Evolutionary conservation across 2,888 invertebrate genomes (phyloP).

Genomic region (Phymatocera aterrima): DNA sequence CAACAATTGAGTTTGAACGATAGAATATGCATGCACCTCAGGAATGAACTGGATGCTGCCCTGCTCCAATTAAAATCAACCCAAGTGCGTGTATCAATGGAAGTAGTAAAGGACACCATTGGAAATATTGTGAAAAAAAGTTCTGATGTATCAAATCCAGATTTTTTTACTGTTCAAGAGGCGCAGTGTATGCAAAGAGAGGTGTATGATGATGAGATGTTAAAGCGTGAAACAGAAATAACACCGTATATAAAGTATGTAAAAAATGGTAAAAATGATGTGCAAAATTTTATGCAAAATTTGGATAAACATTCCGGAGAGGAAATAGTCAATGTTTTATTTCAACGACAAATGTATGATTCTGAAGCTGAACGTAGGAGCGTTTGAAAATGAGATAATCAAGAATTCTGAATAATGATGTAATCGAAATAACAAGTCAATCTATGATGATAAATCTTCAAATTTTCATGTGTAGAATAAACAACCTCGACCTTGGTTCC

Average conservation of each 20-base stretch:
- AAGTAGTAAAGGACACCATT: slow-evolving; percentile 43
- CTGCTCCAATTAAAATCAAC: slow-evolving; percentile 42
- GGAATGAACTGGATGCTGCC: slow-evolving; percentile 41
- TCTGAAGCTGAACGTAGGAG: slow-evolving; percentile 14
- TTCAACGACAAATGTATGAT: slow-evolving; percentile 27
- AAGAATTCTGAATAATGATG: not conserved
- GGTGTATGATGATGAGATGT: slow-evolving; percentile 4
- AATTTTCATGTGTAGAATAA: not conserved
- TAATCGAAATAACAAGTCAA: not conserved
- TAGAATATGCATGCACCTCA: slow-evolving; percentile 43
- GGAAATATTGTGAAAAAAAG: slow-evolving; percentile 24
- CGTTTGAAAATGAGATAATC: not conserved
- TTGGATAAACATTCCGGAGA: slow-evolving; percentile 20
- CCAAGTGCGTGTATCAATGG: slow-evolving; percentile 27
- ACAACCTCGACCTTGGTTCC: not conserved
- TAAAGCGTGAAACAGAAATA: slow-evolving; percentile 11
- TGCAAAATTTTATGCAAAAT: not conserved
- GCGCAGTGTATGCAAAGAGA: slow-evolving; percentile 26
- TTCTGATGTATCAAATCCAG: not conserved
- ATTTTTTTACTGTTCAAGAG: slow-evolving; percentile 35
- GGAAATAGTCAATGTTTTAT: slow-evolving; percentile 36
- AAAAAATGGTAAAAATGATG: slow-evolving; percentile 9
- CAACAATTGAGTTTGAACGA: slow-evolving; percentile 33
- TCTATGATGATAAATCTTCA: not conserved
- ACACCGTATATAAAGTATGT: not conserved